Conservation (phyloP, 2,797 vertebrate species). For the Cirrhinus molitorella region DNA sequence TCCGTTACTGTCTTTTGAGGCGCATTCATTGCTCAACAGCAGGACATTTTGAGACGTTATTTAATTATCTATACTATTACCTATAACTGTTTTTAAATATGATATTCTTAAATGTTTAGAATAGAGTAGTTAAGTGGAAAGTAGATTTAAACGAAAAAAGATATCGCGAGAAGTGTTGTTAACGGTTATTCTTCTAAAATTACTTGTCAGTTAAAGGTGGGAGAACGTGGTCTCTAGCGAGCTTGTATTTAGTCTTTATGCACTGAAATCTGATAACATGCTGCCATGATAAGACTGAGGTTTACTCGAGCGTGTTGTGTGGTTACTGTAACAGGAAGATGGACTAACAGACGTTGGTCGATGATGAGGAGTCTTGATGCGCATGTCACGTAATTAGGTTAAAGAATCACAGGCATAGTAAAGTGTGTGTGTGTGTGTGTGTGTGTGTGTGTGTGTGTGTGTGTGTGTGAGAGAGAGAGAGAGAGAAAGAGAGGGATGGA, state of each 20-base stretch:
- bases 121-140: background rate
- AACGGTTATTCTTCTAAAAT: background rate
- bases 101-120: background rate
- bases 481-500: background rate
- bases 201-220: background rate
- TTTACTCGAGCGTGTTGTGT: background rate
- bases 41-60: background rate
- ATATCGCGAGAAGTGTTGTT: background rate
- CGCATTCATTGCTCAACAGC: background rate
- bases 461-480: too few species aligned
- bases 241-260: background rate
- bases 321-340: conserved; percentile 5
- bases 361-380: background rate
- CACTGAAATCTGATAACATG: conserved; percentile 2
- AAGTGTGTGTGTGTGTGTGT: too few species aligned
- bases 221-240: too few species aligned
- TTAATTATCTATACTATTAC: background rate
- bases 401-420: background rate
- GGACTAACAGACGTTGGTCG: background rate
- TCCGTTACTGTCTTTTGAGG: background rate
- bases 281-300: background rate
- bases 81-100: background rate
- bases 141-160: too few species aligned
- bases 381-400: background rate
- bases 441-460: too few species aligned